Evolutionary conservation across 2,797 vertebrate species (phyloP).

Genomic region (Tachyglossus aculeatus): DNA sequence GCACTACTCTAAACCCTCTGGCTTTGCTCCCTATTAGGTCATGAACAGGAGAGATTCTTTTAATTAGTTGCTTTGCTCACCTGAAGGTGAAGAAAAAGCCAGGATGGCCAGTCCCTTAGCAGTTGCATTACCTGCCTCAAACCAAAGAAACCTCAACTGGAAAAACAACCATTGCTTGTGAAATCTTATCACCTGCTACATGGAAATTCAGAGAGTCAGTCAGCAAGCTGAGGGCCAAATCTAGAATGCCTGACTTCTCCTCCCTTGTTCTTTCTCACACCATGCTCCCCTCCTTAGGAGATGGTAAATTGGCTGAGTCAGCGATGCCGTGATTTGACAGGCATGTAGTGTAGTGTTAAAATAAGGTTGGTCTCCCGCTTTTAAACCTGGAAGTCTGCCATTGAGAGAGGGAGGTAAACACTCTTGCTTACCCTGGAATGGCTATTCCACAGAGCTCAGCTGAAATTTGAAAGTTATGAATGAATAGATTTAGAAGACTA

Average conservation of each 20-base stretch:
- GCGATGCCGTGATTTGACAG: background rate
- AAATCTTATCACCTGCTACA: too few relatives aligned
- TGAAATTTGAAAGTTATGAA: constrained; percentile 12
- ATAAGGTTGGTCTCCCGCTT: background rate
- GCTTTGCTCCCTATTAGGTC: too few relatives aligned
- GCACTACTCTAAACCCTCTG: too few relatives aligned
- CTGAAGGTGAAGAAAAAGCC: too few relatives aligned
- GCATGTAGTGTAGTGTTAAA: background rate
- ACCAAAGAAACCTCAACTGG: too few relatives aligned
- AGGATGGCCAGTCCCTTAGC: too few relatives aligned
- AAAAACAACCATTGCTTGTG: too few relatives aligned
- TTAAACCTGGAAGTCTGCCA: constrained; percentile 9
- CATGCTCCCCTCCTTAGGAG: background rate
- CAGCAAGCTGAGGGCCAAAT: background rate
- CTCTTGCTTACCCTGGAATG: constrained; percentile 10
- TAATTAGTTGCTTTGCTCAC: too few relatives aligned
- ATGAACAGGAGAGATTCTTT: too few relatives aligned
- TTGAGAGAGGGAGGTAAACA: background rate
- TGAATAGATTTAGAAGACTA: constrained; percentile 29
- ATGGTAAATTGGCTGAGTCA: background rate
- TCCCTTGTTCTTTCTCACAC: background rate
- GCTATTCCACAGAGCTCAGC: background rate
- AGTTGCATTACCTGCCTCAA: too few relatives aligned
- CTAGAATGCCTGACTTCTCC: background rate
- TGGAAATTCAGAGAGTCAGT: too few relatives aligned